A percentile compares a stretch with the other conserved stretches of the same genome.
These are phyloP conservation scores for Avahi laniger DNA, from an alignment of 2,797 vertebrate species.

Conservation along the genomic window DNA sequence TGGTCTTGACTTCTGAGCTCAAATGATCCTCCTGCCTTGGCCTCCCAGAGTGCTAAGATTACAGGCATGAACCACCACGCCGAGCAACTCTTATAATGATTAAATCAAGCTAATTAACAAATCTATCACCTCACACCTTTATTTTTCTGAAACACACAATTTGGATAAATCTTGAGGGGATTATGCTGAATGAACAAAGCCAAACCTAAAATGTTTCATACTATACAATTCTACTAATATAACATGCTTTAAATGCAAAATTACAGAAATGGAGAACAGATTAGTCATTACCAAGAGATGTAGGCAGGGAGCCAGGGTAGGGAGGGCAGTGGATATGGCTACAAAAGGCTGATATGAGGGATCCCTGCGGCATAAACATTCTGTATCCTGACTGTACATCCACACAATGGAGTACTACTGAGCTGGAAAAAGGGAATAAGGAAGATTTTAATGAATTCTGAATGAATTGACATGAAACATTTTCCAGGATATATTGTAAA, in stretches of 20 bases:
- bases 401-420: not conserved
- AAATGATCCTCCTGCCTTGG: too few species aligned
- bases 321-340: accelerated
- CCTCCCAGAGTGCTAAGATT: too few species aligned
- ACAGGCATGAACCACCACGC: too few species aligned
- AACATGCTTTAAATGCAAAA: not conserved
- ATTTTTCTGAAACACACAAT: not conserved
- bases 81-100: too few species aligned
- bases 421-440: not conserved
- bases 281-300: accelerated
- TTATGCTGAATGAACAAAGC: not conserved
- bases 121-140: not conserved
- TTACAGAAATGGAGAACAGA: not conserved
- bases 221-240: not conserved
- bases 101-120: not conserved
- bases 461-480: not conserved
- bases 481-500: not conserved
- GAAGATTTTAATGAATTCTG: not conserved
- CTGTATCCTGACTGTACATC: not conserved
- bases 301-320: accelerated
- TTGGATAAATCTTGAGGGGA: not conserved
- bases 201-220: not conserved
- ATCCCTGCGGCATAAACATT: not conserved
- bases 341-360: not conserved
- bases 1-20: too few species aligned